Base-by-base conservation (phyloP, 2,113 vertebrate genomes). In the Pipa parva region DNA sequence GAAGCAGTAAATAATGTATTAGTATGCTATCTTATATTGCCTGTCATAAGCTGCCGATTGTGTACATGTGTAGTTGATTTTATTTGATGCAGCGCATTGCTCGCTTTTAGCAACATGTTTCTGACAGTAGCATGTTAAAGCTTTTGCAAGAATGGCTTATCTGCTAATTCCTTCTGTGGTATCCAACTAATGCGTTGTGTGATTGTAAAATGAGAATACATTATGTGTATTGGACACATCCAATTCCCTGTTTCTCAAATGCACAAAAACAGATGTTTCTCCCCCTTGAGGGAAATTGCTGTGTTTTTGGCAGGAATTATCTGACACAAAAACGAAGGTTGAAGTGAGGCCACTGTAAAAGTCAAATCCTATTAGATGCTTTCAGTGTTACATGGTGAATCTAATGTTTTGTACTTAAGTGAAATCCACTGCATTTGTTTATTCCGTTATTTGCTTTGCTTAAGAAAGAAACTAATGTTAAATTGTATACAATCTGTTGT, bases 161-260 rank as follows among this genome's bases (percentile, higher is more conserved):
- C 63, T 64, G 61, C 71, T 60, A 61, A 65, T 72, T 72, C 71
- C 63, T 72, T 72, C 63, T 66, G 48, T 21, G 39, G 12, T 66
- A 49, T 72, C 63, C 71, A 72, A 61, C 63, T 61, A 65, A 66
- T 55, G 71, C 63, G 31, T 72, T 66, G 71, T 66, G 55, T 45
- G 49, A 61, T 72, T 55, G 55, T 60, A 72, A 63, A 65, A 64
- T 71, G 57, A 60, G 49, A 72, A 61, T 66, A 61, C 33, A 55
- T 72, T 66, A 72, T 61, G 57, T 72, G 57, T 49, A 55, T 61
- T 22, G 39, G 48, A 61, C 37, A 8, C 57, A 54, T 72, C 56
- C 37, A 61, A 33, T 65, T 72, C 71, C 48, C 56, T 54, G 62
- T 72, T 72, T 61, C 62, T 66, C 62, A 66, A 61, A 37, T 65